Conservation (phyloP, 2,888 invertebrate species). For the Abrostola triplasia region DNA sequence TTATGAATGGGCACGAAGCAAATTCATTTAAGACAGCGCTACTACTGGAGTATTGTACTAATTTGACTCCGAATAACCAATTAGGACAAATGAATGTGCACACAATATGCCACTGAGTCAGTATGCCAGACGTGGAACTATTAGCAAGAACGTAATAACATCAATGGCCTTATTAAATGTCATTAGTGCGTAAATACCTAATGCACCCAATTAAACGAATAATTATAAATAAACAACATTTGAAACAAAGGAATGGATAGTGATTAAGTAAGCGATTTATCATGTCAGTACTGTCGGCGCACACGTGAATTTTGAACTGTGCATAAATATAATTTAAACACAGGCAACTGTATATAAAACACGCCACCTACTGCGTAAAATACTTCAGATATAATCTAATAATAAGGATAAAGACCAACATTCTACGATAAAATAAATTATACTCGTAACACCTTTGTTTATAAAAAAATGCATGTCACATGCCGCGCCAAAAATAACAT, state of each 20-base stretch:
- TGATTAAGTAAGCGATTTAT: constrained; percentile 31
- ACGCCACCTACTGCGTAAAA: not conserved
- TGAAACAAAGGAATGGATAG: constrained; percentile 39
- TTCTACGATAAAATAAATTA: no score
- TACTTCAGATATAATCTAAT: not conserved
- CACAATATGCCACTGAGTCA: constrained; percentile 14
- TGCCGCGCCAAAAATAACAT: constrained; percentile 76
- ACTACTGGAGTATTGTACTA: not conserved
- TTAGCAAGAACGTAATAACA: constrained; percentile 31
- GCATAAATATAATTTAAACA: constrained; percentile 11
- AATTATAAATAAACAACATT: constrained; percentile 15
- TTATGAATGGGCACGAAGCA: not conserved
- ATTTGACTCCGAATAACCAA: constrained; percentile 1
- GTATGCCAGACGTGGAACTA: constrained; percentile 29
- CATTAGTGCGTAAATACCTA: constrained; percentile 21
- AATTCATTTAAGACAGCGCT: not conserved
- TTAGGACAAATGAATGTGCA: constrained; percentile 7
- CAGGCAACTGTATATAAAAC: constrained; percentile 8
- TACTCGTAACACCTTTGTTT: constrained; percentile 43
- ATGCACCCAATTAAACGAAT: constrained; percentile 14
- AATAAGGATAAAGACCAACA: no score
- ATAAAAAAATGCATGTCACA: constrained; percentile 68
- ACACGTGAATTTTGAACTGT: constrained; percentile 17
- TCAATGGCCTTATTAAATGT: constrained; percentile 35
- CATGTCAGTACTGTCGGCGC: constrained; percentile 13